Evolutionary conservation across 1,140 invertebrate genomes (phyloP).

Genomic region (Cherax quadricarinatus): DNA sequence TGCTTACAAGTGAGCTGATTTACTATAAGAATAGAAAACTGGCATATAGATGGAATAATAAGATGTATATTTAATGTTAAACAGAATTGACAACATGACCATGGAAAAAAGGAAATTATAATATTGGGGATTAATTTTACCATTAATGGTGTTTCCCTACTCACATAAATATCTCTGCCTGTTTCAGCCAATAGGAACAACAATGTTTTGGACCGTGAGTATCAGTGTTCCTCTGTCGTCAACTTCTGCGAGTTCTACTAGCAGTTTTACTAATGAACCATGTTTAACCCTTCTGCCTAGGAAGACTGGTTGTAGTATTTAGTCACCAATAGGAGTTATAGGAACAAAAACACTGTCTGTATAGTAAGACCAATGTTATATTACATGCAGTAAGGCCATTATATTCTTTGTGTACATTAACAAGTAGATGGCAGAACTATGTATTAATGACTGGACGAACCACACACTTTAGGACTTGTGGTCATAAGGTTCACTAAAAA

Average conservation of each 20-base stretch:
- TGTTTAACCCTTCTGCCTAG: conserved; percentile 17
- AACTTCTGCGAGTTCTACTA: conserved; percentile 39
- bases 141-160: conserved; percentile 61
- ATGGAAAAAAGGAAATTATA: conserved; percentile 11
- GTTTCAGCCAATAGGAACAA: conserved; percentile 74
- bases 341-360: neutral
- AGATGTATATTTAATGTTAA: neutral
- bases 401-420: neutral
- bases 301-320: conserved; percentile 11
- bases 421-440: conserved; percentile 28
- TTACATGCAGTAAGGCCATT: neutral
- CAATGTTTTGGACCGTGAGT: conserved; percentile 74
- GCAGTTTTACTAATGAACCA: conserved; percentile 29
- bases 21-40: conserved; percentile 37
- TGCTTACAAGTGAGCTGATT: neutral
- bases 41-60: conserved; percentile 19
- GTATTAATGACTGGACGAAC: conserved; percentile 18
- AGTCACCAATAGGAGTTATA: conserved; percentile 23
- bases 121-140: conserved; percentile 1
- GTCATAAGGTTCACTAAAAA: neutral
- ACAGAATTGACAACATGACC: conserved; percentile 15
- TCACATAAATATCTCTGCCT: conserved; percentile 55
- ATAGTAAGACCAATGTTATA: neutral
- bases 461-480: conserved; percentile 7
- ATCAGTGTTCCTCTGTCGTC: conserved; percentile 61